Conservation (phyloP, 2,113 vertebrate genomes). For the Strigops habroptila region DNA sequence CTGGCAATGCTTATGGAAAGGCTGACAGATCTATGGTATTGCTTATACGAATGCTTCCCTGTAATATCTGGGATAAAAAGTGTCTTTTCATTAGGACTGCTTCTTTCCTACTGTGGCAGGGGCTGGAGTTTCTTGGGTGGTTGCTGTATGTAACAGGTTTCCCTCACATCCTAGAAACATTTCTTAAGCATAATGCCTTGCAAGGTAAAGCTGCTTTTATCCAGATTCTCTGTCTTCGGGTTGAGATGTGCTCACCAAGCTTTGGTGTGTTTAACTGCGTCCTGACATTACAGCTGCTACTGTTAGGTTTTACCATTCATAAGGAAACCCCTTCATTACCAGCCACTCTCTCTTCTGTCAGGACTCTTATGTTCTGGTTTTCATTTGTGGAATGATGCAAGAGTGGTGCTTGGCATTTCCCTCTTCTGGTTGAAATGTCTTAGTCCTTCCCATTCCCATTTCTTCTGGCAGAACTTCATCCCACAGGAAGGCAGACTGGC, state of each 20-base stretch:
- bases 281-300: neutral
- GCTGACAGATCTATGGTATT: neutral
- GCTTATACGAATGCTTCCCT: neutral
- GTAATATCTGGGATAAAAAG: neutral
- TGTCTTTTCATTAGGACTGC: neutral
- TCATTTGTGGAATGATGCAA: neutral
- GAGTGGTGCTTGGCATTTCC: neutral
- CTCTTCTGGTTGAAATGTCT: neutral
- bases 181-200: neutral
- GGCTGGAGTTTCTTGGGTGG: neutral
- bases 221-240: neutral
- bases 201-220: neutral
- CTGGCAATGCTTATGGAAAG: neutral
- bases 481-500: neutral
- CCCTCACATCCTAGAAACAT: neutral
- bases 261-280: neutral
- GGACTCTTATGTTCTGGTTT: neutral
- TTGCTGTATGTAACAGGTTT: neutral
- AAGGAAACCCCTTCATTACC: neutral
- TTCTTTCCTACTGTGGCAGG: neutral
- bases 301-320: neutral
- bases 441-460: neutral
- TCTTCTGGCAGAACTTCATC: conserved; percentile 1
- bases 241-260: neutral
- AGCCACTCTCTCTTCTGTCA: neutral